These are phyloP conservation scores for Cyprinodon diabolis DNA, from an alignment of 2,797 vertebrate species.

Conservation along the genomic window DNA sequence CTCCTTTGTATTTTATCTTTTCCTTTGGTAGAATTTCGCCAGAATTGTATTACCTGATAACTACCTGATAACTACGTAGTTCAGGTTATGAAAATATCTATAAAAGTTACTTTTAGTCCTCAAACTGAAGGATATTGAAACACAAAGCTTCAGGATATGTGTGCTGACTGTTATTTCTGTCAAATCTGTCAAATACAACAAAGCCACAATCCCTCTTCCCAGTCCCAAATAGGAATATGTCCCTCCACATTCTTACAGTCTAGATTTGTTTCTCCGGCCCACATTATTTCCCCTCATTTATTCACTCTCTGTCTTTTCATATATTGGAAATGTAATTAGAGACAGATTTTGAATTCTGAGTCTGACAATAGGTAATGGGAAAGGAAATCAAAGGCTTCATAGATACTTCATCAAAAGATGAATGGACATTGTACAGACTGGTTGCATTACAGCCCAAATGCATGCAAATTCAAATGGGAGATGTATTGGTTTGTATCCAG, in stretches of 20 bases:
- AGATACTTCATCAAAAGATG: constrained; percentile 35
- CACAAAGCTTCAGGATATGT: constrained; percentile 7
- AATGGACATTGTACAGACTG: constrained; percentile 39
- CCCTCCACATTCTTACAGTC: constrained; percentile 31
- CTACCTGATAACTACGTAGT: neutral
- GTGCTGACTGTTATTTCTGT: constrained; percentile 46
- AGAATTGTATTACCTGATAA: no score
- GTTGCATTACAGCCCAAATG: constrained; percentile 52
- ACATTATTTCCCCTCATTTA: constrained; percentile 40
- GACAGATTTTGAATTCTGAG: constrained; percentile 55
- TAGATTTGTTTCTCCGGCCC: constrained; percentile 56
- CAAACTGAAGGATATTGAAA: neutral
- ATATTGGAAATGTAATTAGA: constrained; percentile 67
- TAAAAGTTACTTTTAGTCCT: neutral
- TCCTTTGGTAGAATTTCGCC: neutral
- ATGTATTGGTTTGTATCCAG: constrained; percentile 39
- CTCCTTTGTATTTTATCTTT: neutral
- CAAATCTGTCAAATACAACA: constrained; percentile 53
- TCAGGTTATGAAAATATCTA: neutral
- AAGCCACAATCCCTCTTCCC: constrained; percentile 32
- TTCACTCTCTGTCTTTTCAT: constrained; percentile 62
- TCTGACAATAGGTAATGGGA: constrained; percentile 6
- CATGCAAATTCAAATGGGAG: constrained; percentile 45
- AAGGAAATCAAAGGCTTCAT: constrained; percentile 16
- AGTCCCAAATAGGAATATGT: constrained; percentile 16